phyloP scores from a whole-genome alignment of 1,140 invertebrate species.

The Ips typographus region DNA sequence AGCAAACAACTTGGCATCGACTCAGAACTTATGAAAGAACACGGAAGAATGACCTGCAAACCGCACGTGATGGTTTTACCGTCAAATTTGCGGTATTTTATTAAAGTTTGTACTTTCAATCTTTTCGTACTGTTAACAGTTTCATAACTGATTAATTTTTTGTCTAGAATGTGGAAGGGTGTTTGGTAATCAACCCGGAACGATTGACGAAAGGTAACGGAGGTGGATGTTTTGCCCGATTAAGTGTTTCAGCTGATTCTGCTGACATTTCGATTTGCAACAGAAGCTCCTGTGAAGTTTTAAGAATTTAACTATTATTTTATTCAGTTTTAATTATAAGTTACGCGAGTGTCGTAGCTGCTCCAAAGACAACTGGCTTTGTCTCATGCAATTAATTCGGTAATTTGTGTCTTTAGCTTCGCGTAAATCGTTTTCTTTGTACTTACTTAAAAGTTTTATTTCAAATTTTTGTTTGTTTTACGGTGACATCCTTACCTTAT shows the following conservation, averaged over 20 bases:
- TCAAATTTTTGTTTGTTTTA: too few relatives aligned
- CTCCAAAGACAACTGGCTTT: conserved; percentile 11
- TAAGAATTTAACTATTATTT: conserved; percentile 37
- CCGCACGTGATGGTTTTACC: conserved; percentile 84
- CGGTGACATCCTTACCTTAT: too few relatives aligned
- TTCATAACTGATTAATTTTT: conserved; percentile 14
- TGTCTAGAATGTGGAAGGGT: conserved; percentile 69
- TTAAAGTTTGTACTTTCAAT: conserved; percentile 61
- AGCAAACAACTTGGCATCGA: conserved; percentile 67
- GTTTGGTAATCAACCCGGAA: conserved; percentile 83
- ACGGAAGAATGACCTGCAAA: conserved; percentile 64
- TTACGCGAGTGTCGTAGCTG: not conserved
- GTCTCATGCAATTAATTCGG: conserved; percentile 41
- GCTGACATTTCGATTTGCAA: conserved; percentile 25
- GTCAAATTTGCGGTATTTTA: conserved; percentile 80
- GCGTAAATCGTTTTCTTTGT: conserved; percentile 40
- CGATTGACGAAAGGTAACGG: conserved; percentile 69
- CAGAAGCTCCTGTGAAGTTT: conserved; percentile 39
- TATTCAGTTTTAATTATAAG: too few relatives aligned
- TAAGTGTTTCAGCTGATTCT: conserved; percentile 45
- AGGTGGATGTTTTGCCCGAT: conserved; percentile 60
- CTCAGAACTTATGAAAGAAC: conserved; percentile 66
- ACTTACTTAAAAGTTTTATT: conserved; percentile 37
- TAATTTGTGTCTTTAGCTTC: conserved; percentile 46
- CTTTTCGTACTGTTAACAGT: conserved; percentile 2